Base-by-base conservation (phyloP, 2,797 vertebrate species). In the Pipistrellus pipistrellus region DNA sequence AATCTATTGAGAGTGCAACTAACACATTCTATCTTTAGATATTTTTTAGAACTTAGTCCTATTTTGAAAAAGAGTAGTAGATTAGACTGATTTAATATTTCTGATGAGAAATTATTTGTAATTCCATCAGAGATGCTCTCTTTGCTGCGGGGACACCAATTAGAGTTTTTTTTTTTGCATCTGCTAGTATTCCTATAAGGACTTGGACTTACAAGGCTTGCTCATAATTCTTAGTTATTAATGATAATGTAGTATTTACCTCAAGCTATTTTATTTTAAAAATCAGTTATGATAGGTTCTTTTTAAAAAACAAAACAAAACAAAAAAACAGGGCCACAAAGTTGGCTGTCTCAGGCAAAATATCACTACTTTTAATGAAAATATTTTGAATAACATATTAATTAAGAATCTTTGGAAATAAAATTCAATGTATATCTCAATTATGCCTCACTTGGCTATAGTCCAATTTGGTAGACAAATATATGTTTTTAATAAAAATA, bases 21-120 rank as follows among this genome's bases (percentile, higher is more conserved):
- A 64, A 91, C 77, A 83, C 68, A 53, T 76, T 57, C 30, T 73
- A 27, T 81, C 55, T 82, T 85, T 11, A 77, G 20, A 15, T 25
- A 17, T 62, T 32, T 94, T 91, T 85, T 92, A 90, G 48, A 89
- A 81, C 30, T 92, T 87, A 83, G 84, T 93, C 57, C 32, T 71
- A 12, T 84, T 81, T 88, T 21, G 21, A 77, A 51, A 62, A 30
- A 71, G 51, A 73, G 13, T 21, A 69, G 17, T 21, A 80, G n/a
- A 9, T 78, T 90, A 94, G 44, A 82, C 17, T 30, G 41, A 84
- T 59, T 87, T 38, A 62, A 20, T 38, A 46, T 51, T 15, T 77
- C 21, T 77, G 68, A 72, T 11, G 75, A 46, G 80, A 62, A 59
- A 62, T 10, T 35, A 17, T 78, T 69, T 88, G n/a, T 0, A 4